Base-by-base conservation (phyloP, 2,113 vertebrate species). In the Phrynosoma blainvillii region DNA sequence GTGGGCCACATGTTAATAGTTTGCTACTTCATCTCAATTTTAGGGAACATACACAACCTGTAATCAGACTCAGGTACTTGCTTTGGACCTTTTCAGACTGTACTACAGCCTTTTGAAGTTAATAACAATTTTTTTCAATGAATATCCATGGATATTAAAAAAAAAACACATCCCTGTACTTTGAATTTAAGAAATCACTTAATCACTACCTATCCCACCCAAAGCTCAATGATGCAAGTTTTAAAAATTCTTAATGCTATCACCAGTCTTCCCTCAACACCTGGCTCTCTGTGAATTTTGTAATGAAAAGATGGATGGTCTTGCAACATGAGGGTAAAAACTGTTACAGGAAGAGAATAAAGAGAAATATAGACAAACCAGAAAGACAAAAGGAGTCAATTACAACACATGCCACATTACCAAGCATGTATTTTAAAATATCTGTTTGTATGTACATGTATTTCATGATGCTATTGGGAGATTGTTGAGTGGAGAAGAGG, bases 141-240 rank as follows among this genome's bases (percentile, higher is more conserved):
- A 54, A 4, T 23, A 62, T 56, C 13, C 76, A 66, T 71, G 10
- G 30, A 32, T 20, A 62, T 62, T 47, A 4, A 47, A 47, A 47
- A 62, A 62, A 62, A 5, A 4, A 42, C 21, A 65, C 10, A 70
- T 9, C 2, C 1, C 36, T 12, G 40, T 1, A 56, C 32, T 21
- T 0, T 10, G 66, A n/a, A 66, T 85, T 66, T 56, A 68, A 21
- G 0, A n/a, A 25, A 25, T 20, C 0, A 32, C 1, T 82, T 56
- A 27, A 12, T 20, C 8, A n/a, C 42, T 32, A 11, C 11, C 16
- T 5, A 52, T 1, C 2, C 23, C 2, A 36, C 32, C 7, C 54
- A 2, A 4, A 23, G 12, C 1, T 0, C 0, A 1, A 23, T 27
- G 23, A 68, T 0, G 3, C 2, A 56, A 54, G 30, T 71, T 32